phyloP scores from a whole-genome alignment of 2,888 invertebrate species.

The Cantharis nigra region DNA sequence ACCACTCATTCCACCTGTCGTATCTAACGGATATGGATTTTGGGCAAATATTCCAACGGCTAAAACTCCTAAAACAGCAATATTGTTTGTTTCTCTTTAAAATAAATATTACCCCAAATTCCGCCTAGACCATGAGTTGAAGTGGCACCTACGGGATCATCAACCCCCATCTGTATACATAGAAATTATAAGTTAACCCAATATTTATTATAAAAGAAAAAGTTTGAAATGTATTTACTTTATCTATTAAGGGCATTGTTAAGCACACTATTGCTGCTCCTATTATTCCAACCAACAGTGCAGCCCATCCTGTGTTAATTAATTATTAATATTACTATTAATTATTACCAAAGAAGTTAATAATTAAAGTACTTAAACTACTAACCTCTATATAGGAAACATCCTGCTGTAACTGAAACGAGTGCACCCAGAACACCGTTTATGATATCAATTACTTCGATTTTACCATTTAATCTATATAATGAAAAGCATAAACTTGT shows the following conservation, averaged over 20 bases:
- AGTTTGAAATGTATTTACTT: slow-evolving; percentile 41
- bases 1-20: slow-evolving; percentile 77
- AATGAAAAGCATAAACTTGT: slow-evolving; percentile 70
- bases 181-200: neutral
- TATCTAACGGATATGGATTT: slow-evolving; percentile 78
- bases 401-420: slow-evolving; percentile 87
- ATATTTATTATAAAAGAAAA: neutral
- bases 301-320: slow-evolving; percentile 72
- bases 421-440: slow-evolving; percentile 87
- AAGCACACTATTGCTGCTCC: slow-evolving; percentile 76
- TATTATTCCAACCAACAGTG: slow-evolving; percentile 78
- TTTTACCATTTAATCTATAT: slow-evolving; percentile 68
- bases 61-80: slow-evolving; percentile 69
- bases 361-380: neutral
- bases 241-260: slow-evolving; percentile 77
- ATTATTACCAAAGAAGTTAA: neutral
- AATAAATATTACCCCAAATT: slow-evolving; percentile 64
- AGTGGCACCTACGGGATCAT: slow-evolving; percentile 91
- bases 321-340: neutral
- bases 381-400: slow-evolving; percentile 73
- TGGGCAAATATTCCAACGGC: slow-evolving; percentile 90
- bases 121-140: slow-evolving; percentile 85
- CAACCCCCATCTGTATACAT: slow-evolving; percentile 65
- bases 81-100: neutral
- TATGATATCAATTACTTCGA: slow-evolving; percentile 84